phyloP scores from a whole-genome alignment of 2,888 invertebrate species.

The Lymantria monacha region DNA sequence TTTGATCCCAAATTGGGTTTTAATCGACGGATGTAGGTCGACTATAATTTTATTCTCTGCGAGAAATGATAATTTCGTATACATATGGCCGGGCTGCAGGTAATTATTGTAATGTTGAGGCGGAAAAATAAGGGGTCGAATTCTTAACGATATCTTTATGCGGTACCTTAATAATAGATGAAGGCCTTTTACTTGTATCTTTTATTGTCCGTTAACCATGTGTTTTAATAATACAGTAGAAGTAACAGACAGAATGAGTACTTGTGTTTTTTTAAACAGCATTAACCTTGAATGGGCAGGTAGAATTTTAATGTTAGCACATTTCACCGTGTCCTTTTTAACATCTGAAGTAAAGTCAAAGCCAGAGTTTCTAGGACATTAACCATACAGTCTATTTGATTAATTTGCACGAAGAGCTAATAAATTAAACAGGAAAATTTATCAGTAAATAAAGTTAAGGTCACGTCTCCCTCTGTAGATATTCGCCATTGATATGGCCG shows the following conservation, averaged over 20 bases:
- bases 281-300: too few species aligned
- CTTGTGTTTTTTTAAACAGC: too few species aligned
- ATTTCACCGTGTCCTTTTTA: too few species aligned
- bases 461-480: too few species aligned
- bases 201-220: constrained; percentile 24
- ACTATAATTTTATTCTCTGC: constrained; percentile 33
- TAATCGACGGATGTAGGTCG: constrained; percentile 65
- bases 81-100: constrained; percentile 43
- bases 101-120: constrained; percentile 57
- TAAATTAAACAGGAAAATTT: too few species aligned
- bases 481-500: too few species aligned
- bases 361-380: too few species aligned
- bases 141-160: constrained; percentile 15
- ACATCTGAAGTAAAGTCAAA: too few species aligned
- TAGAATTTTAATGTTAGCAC: too few species aligned
- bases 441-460: too few species aligned
- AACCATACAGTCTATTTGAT: too few species aligned
- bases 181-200: constrained; percentile 7
- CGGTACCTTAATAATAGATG: constrained; percentile 32
- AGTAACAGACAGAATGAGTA: not conserved
- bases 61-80: constrained; percentile 52
- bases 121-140: constrained; percentile 28
- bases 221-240: constrained; percentile 14
- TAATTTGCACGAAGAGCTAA: too few species aligned
- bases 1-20: constrained; percentile 56